phyloP scores from a whole-genome alignment of 1,140 invertebrate species.

The Caenorhabditis inopinata region DNA sequence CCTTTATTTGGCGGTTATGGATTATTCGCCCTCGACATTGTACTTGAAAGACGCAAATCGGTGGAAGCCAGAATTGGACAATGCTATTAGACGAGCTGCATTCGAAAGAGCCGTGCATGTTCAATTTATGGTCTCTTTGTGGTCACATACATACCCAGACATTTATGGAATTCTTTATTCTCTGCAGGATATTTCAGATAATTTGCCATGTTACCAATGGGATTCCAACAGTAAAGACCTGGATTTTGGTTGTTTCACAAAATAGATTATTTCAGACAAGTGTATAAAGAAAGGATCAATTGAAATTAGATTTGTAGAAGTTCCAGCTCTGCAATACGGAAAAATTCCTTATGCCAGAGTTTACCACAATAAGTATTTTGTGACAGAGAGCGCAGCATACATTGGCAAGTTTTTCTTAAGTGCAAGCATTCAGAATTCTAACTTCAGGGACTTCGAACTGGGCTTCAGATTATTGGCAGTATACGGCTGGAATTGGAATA shows the following conservation, averaged over 20 bases:
- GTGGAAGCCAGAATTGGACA: conserved; percentile 34
- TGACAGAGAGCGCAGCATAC: conserved; percentile 41
- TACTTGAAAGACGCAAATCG: conserved; percentile 28
- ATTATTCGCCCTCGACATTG: conserved; percentile 19
- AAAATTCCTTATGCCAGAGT: conserved; percentile 39
- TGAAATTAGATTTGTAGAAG: neutral
- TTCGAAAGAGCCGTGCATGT: conserved; percentile 68
- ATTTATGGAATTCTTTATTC: conserved; percentile 19
- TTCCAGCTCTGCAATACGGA: conserved; percentile 31
- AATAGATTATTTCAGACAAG: conserved; percentile 37
- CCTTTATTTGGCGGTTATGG: conserved; percentile 36
- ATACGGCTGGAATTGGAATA: conserved; percentile 41
- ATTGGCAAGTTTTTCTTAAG: conserved; percentile 27
- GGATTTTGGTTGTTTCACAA: neutral
- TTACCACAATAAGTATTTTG: conserved; percentile 43
- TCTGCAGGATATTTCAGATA: conserved; percentile 33
- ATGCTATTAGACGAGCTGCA: conserved; percentile 40
- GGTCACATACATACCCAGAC: conserved; percentile 27
- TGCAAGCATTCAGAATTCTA: neutral
- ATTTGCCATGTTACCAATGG: conserved; percentile 20
- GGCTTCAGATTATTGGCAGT: conserved; percentile 42
- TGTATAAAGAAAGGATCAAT: conserved; percentile 40
- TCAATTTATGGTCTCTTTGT: conserved; percentile 72
- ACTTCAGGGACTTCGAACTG: conserved; percentile 44
- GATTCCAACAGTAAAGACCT: neutral